These are phyloP conservation scores for Cariama cristata DNA, from an alignment of 2,113 vertebrate species.

Conservation along the genomic window DNA sequence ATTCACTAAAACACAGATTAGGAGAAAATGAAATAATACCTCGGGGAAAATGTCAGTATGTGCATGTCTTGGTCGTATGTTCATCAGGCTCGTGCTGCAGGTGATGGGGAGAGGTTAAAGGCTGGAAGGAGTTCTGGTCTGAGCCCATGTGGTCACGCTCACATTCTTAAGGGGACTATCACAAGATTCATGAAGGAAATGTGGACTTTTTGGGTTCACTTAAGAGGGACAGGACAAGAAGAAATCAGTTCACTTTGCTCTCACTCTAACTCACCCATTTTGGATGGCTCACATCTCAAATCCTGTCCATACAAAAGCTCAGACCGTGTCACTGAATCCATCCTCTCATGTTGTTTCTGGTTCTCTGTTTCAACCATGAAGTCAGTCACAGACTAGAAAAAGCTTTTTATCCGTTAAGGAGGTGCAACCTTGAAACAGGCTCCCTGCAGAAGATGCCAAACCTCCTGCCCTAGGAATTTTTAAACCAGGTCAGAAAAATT, in stretches of 20 bases:
- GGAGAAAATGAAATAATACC: not conserved
- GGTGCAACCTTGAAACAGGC: slow-evolving; percentile 18
- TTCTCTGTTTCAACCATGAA: not conserved
- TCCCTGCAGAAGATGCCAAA: slow-evolving; percentile 4
- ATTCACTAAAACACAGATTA: not conserved
- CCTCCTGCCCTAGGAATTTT: not conserved
- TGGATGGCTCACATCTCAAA: not conserved
- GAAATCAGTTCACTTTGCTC: not conserved
- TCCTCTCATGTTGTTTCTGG: not conserved
- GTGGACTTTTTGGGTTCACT: not conserved
- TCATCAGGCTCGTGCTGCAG: not conserved
- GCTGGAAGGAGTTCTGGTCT: not conserved
- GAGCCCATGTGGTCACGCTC: not conserved
- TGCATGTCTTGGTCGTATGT: rapidly evolving
- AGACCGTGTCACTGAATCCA: not conserved
- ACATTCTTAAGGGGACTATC: not conserved
- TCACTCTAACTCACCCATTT: not conserved
- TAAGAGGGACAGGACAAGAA: not conserved
- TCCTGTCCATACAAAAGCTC: not conserved
- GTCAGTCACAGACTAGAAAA: not conserved
- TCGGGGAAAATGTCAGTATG: not conserved
- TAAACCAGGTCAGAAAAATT: slow-evolving; percentile 30
- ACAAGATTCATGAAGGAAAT: not conserved
- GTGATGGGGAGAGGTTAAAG: not conserved
- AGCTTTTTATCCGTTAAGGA: not conserved